Evolutionary conservation across 2,113 vertebrate species (phyloP), one percentile per base, ranked within the genome.

Genomic region (Mustelus asterias): DNA sequence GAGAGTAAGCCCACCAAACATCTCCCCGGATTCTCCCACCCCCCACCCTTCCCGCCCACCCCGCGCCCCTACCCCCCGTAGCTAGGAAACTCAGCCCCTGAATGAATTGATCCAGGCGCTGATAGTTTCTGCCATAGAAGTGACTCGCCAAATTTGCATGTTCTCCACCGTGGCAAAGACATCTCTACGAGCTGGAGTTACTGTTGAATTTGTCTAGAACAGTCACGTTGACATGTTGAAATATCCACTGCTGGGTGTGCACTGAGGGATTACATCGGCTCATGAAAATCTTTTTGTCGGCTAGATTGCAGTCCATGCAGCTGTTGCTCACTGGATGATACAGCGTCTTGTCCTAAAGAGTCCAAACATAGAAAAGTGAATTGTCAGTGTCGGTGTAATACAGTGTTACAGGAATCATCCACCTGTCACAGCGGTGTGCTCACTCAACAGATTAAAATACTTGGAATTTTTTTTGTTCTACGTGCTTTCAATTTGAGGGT

Each of bases 251-350:
- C 96, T 99, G 98, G 96, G 98, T 99, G 97, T 98, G 98, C 72
- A 98, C 98, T 18, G 98, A 97, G 95, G 98, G 98, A 96, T 99
- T 98, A 96, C 98, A 99, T 98, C 98, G 98, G 97, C 98, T 98
- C 98, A 99, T 99, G 98, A 99, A 99, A 97, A 99, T 98, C 97
- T 98, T 98, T 97, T 98, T 99, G 96, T 99, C 98, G 26, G 98
- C 97, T 0, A 98, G 98, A 96, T 98, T 98, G 97, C 98, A 98
- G 96, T 99, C 98, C 97, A 99, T 97, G 96, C 98, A 99, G 97
- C 98, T 98, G 97, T 97, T 98, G 97, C 98, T 98, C 96, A 98
- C 98, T 0, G 98, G 97, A 96, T 99, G 98, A 97, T 98, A 98
- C 96, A 99, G 97, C 86, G 98, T 98, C 97, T 98, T 98, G 97